Percentiles rank a stretch among this genome's conserved stretches.
Conservation (phyloP, 2,113 vertebrate genomes). For the Etheostoma spectabile region DNA sequence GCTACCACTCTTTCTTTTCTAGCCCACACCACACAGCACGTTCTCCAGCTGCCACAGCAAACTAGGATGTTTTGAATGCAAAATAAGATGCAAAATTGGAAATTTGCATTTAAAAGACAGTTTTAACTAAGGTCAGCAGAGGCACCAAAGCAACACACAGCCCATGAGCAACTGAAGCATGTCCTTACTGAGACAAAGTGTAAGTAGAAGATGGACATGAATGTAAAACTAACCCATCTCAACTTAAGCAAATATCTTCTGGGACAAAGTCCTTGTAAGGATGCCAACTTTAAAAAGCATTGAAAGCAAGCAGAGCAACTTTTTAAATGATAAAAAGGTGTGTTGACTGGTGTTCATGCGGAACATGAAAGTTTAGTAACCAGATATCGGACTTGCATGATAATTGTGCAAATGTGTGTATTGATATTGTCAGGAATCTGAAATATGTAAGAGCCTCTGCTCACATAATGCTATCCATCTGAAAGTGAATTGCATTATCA, state of each 20-base stretch:
- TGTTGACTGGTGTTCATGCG: background rate
- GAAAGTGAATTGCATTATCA: background rate
- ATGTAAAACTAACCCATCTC: background rate
- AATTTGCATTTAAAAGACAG: conserved; percentile 81
- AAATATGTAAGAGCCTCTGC: background rate
- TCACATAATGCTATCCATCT: conserved; percentile 2
- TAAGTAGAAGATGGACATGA: background rate
- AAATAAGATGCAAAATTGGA: conserved; percentile 83
- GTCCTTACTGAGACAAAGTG: background rate
- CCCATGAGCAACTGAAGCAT: background rate
- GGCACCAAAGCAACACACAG: background rate
- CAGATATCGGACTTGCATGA: background rate
- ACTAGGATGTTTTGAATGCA: conserved; percentile 80
- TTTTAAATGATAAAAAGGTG: too few relatives aligned
- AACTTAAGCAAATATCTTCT: conserved; percentile 8
- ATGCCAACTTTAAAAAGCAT: background rate
- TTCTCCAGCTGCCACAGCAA: conserved; percentile 47
- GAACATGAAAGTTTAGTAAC: background rate
- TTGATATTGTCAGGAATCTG: conserved; percentile 1
- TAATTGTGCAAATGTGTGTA: background rate
- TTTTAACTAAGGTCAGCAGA: conserved; percentile 38
- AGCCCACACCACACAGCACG: background rate
- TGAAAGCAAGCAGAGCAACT: background rate
- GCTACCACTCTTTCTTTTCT: conserved; percentile 62
- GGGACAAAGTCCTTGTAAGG: background rate